Base-by-base conservation (phyloP, 37 sponge, comb jelly and placozoan genomes). In the Hexactinellida sp. region DNA sequence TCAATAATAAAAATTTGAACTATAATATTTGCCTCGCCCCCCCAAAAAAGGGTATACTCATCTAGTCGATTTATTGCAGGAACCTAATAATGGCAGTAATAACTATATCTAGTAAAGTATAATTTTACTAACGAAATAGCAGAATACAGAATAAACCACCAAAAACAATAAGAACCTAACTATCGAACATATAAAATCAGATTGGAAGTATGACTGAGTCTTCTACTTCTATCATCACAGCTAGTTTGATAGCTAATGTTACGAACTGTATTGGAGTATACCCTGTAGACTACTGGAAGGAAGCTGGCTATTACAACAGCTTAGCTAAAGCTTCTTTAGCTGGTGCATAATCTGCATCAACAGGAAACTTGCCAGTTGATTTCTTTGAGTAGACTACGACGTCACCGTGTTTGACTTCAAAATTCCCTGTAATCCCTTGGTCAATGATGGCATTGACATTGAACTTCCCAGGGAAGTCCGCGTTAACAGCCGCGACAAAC, bases 201-300 rank as follows among this genome's bases (percentile, higher is more conserved):
- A 63, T 63, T 63, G 3, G 13, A 63, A 63, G 76, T 63, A 63
- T 63, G 34, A 63, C 76, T 21, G 5, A 63, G 76, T 63, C 76
- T 63, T 63, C 76, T 63, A 63, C 76, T 63, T n/a, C 76, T 21
- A 63, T 63, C 76, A 28, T 63, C 76, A 63, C 76, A 63, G 76
- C 5, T 63, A 23, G 13, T 7, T 63, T 63, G 76, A 63, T 63
- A 63, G 76, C 3, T 21, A 63, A 23, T 63, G 76, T 63, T 63
- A 63, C 21, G 28, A 63, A 63, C 76, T 7, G 34, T n/a, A 63
- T 23, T 63, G 3, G 76, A 28, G 76, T 7, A 25, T 63, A 32
- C 3, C 30, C 3, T n/a, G 76, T 25, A 63, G 76, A 63, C 76
- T 63, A 28, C 76, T 63, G 28, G 76, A 23, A 7, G 32, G 5